Evolutionary conservation across 2,888 invertebrate genomes (phyloP), one percentile per base, ranked within the genome.

Genomic region (Lycocerus yunnanus): DNA sequence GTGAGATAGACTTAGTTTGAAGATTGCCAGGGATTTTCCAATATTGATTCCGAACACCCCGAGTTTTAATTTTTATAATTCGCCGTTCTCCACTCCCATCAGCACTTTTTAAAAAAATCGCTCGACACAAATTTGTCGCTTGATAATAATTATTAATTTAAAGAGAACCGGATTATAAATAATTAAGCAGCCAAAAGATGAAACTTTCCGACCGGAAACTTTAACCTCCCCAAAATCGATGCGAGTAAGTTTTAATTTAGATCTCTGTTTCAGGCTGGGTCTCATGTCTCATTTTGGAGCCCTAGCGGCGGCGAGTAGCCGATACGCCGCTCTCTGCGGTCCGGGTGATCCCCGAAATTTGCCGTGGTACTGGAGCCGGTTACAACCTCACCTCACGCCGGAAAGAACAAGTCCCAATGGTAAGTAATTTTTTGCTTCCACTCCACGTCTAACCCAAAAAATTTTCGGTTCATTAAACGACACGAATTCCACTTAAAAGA

Each of bases 201-300:
- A 27, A 27, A 27, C 27, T 27, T 27, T 27, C 27, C 27, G 13
- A 27, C 27, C 11, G 24, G 11, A 14, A 60, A 60, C 1, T 15
- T 16, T 16, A 60, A 60, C 15, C 16, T 15, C 13, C 18, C 16
- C 6, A 61, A 61, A 61, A n/a, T 61, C 61, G 15, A 61, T 61
- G 13, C 10, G 18, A 16, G 5, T 15, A 15, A 60, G 60, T 27
- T 27, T 27, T 27, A 13, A 27, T 27, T 24, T 24, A 1, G 13
- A n/a, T 43, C 59, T 21, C 82, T 83, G 77, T 90, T 91, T 0
- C 90, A 95, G 95, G 87, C 88, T 95, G 88, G 95, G 95, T 61
- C 89, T 95, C 80, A 95, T 95, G 86, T 93, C 94, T 10, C 94
- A 94, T 84, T 93, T 95, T 90, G 94, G 94, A 72, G 94, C 94